Percentiles rank a stretch among this genome's conserved stretches.
Evolutionary conservation across 2,113 vertebrate genomes (phyloP).

Genomic region (Ranitomeya imitator): DNA sequence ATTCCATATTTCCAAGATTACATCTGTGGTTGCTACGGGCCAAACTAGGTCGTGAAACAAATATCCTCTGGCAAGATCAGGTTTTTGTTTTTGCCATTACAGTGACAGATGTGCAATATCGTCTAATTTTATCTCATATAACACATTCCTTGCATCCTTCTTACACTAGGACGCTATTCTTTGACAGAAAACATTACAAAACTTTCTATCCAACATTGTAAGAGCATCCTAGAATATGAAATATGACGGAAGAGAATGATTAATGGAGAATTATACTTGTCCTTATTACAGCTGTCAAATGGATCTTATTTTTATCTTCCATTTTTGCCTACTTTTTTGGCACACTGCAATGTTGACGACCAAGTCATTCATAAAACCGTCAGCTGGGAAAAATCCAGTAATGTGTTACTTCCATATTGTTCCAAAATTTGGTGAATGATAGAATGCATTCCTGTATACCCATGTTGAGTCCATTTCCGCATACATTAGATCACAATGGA

Average conservation of each 20-base stretch:
- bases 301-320: neutral
- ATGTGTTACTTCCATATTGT: neutral
- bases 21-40: constrained; percentile 45
- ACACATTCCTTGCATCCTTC: constrained; percentile 19
- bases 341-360: neutral
- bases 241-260: neutral
- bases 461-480: no score
- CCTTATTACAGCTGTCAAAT: neutral
- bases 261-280: neutral
- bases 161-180: neutral
- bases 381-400: neutral
- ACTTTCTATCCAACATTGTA: neutral
- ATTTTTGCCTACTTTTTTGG: neutral
- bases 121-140: constrained; percentile 20
- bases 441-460: neutral
- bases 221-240: neutral
- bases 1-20: neutral
- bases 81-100: constrained; percentile 27
- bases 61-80: constrained; percentile 19
- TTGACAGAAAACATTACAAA: neutral
- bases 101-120: constrained; percentile 36
- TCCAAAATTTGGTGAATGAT: neutral
- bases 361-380: neutral
- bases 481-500: neutral
- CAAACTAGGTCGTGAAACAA: constrained; percentile 35